phyloP scores from a whole-genome alignment of 1,140 invertebrate genomes.

The Himalopsyche phryganea region DNA sequence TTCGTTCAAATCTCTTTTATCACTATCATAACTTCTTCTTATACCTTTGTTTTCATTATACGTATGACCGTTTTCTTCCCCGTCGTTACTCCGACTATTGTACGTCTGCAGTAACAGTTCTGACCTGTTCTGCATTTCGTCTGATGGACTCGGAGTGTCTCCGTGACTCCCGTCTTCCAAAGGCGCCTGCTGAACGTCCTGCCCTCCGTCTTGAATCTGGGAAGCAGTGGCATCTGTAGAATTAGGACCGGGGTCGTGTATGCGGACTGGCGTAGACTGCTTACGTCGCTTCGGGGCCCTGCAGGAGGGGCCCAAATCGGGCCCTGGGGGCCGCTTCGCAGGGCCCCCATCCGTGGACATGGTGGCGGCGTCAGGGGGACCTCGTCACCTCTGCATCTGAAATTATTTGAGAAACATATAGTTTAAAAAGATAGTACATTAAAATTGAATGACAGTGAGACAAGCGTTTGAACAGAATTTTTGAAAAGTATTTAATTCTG shows the following conservation, averaged over 20 bases:
- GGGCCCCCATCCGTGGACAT: conserved; percentile 30
- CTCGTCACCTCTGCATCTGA: conserved; percentile 34
- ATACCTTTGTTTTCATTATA: too few species aligned
- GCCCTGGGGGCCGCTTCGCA: conserved; percentile 28
- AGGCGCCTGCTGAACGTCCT: neutral
- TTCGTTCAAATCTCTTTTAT: neutral
- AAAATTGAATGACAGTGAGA: too few species aligned
- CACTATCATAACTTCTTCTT: neutral
- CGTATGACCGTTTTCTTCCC: too few species aligned
- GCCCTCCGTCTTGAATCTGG: neutral
- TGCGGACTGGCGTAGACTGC: conserved; percentile 32
- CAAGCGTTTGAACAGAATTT: neutral
- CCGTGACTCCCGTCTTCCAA: neutral
- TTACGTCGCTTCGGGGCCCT: conserved; percentile 31
- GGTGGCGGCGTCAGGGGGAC: conserved; percentile 28
- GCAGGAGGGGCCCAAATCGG: conserved; percentile 17
- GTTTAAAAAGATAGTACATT: too few species aligned
- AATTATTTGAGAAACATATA: conserved; percentile 9
- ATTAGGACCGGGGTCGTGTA: conserved; percentile 20
- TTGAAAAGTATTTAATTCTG: too few species aligned
- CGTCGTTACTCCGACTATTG: neutral
- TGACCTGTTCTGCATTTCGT: neutral
- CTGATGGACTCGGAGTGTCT: neutral
- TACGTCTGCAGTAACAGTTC: neutral
- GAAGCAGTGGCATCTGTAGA: neutral